Evolutionary conservation across 2,888 invertebrate genomes (phyloP), one percentile per base, ranked within the genome.

Genomic region (Leptothorax acervorum): DNA sequence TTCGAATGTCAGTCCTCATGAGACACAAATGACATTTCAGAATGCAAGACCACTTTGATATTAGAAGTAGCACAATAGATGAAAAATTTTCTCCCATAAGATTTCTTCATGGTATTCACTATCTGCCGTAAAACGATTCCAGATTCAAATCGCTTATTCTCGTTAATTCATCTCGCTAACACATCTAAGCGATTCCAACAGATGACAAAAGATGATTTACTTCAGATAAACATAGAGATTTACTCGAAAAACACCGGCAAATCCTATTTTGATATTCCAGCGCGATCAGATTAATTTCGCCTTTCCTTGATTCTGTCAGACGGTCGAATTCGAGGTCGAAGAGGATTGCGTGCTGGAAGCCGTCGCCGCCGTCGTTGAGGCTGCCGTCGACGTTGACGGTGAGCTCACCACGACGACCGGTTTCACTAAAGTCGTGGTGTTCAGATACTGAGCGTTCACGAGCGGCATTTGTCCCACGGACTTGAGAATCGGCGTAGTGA

Each of bases 331-430:
- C 39, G 91, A 83, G 39, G 91, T 90, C 70, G 92, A 89, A 70
- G 93, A 88, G 75, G 93, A 91, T 90, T 93, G 93, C 63, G 92
- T 90, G 74, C 88, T 92, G 85, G 94, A 51, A 73, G 93, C 89
- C 9, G 94, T 92, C 51, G 93, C 66, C 18, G 93, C 90, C 12
- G 94, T 92, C 48, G 93, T 91, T 76, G 94, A 92, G 8, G 93
- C 86, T 15, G 92, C 87, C 39, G 91, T 87, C 11, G 92, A 91
- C 45, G 92, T 93, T 45, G 95, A 94, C 79, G 95, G 93, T 11
- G 96, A 95, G 91, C 96, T 96, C 45, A 97, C 97, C 83, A 97
- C 97, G 76, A 97, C 97, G 65, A 97, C 96, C 1, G 97, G 97
- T 94, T 97, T 97, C 70, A 97, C 96, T 84, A 97, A 95, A 84